phyloP scores from a whole-genome alignment of 2,888 invertebrate species.

The Eurois occulta region DNA sequence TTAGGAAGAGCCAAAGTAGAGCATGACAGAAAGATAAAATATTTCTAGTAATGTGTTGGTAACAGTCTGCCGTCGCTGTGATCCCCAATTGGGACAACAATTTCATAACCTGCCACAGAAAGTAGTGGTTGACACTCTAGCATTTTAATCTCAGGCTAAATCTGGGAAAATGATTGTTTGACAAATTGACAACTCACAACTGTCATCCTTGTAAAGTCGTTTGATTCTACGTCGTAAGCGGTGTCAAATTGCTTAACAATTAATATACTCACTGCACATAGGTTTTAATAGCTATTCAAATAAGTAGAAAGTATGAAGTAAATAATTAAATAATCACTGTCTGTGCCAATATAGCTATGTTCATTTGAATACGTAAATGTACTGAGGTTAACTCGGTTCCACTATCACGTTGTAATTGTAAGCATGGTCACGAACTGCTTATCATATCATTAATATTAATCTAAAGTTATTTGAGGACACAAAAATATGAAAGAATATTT shows the following conservation, averaged over 20 bases:
- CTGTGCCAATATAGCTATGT: constrained; percentile 48
- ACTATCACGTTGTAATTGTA: constrained; percentile 46
- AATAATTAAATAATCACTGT: constrained; percentile 55
- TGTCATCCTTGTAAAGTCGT: not conserved
- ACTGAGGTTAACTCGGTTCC: constrained; percentile 27
- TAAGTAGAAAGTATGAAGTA: constrained; percentile 52
- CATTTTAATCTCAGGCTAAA: not conserved
- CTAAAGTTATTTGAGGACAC: constrained; percentile 42
- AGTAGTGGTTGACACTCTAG: not conserved
- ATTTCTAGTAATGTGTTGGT: not conserved
- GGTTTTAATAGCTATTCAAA: constrained; percentile 31
- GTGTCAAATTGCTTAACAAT: not conserved
- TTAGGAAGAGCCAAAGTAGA: not conserved
- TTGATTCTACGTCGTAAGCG: not conserved
- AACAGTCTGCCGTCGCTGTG: no score
- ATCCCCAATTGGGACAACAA: not conserved
- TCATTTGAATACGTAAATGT: constrained; percentile 57
- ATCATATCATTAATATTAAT: constrained; percentile 60
- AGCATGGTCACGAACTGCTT: constrained; percentile 43
- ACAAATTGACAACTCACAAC: not conserved
- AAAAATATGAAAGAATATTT: constrained; percentile 82
- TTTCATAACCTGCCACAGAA: not conserved
- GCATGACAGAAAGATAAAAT: no score
- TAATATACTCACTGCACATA: not conserved
- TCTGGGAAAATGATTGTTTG: not conserved